phyloP scores from a whole-genome alignment of 2,888 invertebrate species.

The Sphaerophoria taeniata region DNA sequence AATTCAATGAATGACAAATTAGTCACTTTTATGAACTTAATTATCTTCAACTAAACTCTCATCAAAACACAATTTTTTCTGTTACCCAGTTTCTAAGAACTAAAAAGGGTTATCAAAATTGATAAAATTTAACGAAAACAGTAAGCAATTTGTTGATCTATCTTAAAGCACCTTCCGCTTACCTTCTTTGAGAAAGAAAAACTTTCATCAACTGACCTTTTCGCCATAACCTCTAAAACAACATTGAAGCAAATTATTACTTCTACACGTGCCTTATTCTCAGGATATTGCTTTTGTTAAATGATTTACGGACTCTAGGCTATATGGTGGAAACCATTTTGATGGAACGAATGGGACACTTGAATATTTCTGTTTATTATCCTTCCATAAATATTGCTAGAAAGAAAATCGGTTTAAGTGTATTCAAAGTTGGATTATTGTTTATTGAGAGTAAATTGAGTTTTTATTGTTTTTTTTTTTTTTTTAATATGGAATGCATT shows the following conservation, averaged over 20 bases:
- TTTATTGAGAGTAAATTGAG: not conserved
- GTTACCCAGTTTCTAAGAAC: too few species aligned
- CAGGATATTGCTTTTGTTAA: not conserved
- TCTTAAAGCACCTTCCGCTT: too few species aligned
- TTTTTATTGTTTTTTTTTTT: not conserved
- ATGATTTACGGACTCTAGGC: not conserved
- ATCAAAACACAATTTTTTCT: too few species aligned
- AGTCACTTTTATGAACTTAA: too few species aligned
- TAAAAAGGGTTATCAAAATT: too few species aligned
- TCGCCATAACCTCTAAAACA: not conserved
- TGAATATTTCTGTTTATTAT: not conserved
- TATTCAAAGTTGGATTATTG: not conserved
- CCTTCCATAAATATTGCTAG: not conserved
- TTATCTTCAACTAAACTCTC: too few species aligned
- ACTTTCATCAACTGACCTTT: not conserved
- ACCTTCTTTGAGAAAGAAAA: not conserved
- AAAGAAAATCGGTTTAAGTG: not conserved
- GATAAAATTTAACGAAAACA: too few species aligned
- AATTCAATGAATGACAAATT: too few species aligned
- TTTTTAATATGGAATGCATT: too few species aligned
- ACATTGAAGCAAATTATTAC: not conserved
- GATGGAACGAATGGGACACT: not conserved
- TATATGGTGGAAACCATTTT: not conserved
- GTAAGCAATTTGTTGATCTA: too few species aligned
- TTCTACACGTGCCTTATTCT: not conserved